Percentiles rank a stretch among this genome's conserved stretches.
phyloP scores from a whole-genome alignment of 2,888 invertebrate genomes.

The Mamestra brassicae region DNA sequence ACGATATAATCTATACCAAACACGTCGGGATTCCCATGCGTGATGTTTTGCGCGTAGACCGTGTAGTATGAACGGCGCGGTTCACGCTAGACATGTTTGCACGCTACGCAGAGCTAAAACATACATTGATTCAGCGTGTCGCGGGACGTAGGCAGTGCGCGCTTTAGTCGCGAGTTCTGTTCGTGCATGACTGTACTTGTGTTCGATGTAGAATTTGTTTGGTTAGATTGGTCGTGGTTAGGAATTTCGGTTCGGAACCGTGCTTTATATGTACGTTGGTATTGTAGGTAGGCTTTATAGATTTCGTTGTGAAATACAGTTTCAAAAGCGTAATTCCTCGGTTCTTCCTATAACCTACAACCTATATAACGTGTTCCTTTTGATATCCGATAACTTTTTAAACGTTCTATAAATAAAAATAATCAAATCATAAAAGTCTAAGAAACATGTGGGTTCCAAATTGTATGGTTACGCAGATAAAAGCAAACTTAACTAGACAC shows the following conservation, averaged over 20 bases:
- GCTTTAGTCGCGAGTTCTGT: slow-evolving; percentile 23
- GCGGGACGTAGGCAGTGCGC: not conserved
- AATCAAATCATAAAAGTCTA: too few relatives aligned
- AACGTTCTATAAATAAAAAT: too few relatives aligned
- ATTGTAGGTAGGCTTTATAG: not conserved
- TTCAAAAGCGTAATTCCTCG: too few relatives aligned
- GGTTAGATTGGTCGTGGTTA: not conserved
- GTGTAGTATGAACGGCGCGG: slow-evolving; percentile 15
- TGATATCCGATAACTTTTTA: too few relatives aligned
- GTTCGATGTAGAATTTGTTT: slow-evolving; percentile 14
- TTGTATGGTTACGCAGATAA: too few relatives aligned
- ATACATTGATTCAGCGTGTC: slow-evolving; percentile 34
- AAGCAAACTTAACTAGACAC: too few relatives aligned
- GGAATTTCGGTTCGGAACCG: not conserved
- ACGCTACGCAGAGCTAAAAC: slow-evolving; percentile 33
- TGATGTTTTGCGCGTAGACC: slow-evolving; percentile 23
- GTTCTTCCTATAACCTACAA: too few relatives aligned
- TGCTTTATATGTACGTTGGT: not conserved
- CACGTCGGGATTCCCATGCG: slow-evolving; percentile 26
- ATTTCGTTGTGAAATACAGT: not conserved
- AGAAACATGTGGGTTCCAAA: too few relatives aligned
- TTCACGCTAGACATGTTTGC: slow-evolving; percentile 44
- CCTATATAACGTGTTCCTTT: too few relatives aligned
- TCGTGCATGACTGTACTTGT: slow-evolving; percentile 25
- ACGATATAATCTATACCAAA: slow-evolving; percentile 24